Evolutionary conservation across 2,888 invertebrate genomes (phyloP).

Genomic region (Hirtodrosophila alboralis): DNA sequence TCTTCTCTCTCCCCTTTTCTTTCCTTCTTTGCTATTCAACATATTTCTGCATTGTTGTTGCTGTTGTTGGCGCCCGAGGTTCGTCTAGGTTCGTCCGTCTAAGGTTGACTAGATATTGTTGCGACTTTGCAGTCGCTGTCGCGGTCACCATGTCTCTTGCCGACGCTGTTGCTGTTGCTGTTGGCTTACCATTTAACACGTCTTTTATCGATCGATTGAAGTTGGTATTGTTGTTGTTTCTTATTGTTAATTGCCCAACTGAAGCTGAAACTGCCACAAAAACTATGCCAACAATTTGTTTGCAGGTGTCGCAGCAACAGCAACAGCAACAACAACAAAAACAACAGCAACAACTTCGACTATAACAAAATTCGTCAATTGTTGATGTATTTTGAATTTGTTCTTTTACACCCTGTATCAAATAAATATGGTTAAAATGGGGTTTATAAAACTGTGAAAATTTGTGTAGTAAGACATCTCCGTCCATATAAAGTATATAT

Average conservation of each 20-base stretch:
- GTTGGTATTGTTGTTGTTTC: slow-evolving; percentile 23
- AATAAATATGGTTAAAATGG: no score
- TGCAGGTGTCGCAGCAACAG: slow-evolving; percentile 42
- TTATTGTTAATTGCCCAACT: slow-evolving; percentile 10
- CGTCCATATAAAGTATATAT: no score
- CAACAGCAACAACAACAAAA: slow-evolving; percentile 13
- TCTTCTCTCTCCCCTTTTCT: not conserved
- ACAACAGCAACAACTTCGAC: slow-evolving; percentile 5
- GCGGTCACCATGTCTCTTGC: no score
- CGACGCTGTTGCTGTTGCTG: slow-evolving; percentile 14
- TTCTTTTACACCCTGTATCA: no score
- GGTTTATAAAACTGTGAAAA: no score
- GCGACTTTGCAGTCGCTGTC: slow-evolving; percentile 5
- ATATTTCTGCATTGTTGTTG: slow-evolving; percentile 32
- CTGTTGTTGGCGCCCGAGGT: slow-evolving; percentile 29
- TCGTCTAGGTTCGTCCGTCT: slow-evolving; percentile 31
- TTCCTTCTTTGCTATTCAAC: slow-evolving; percentile 13
- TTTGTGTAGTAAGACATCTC: no score
- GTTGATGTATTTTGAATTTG: slow-evolving; percentile 22
- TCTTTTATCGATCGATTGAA: slow-evolving; percentile 52
- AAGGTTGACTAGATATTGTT: slow-evolving; percentile 49
- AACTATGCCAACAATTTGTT: slow-evolving; percentile 58
- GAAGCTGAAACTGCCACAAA: slow-evolving; percentile 25
- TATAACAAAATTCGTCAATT: slow-evolving; percentile 29
- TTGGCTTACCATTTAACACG: slow-evolving; percentile 43